Percentiles rank a stretch among this genome's conserved stretches.
These are phyloP conservation scores for Diachasmimorpha longicaudata DNA, from an alignment of 1,140 invertebrate species.

Conservation along the genomic window DNA sequence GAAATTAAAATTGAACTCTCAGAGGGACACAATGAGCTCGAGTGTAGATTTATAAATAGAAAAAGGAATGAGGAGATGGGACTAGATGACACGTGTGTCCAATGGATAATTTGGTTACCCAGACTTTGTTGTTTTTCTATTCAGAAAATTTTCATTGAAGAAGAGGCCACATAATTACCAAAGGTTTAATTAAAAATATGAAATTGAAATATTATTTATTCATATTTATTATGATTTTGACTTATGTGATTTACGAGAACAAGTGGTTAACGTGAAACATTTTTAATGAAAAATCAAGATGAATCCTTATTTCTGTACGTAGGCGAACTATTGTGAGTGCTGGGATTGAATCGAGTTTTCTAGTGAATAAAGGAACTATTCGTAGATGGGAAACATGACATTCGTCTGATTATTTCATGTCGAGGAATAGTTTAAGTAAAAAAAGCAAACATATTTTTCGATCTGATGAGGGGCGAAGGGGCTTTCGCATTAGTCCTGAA, in stretches of 20 bases:
- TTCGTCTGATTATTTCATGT: not conserved
- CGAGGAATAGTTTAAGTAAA: not conserved
- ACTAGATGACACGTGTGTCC: slow-evolving; percentile 16
- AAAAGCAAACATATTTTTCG: slow-evolving; percentile 12
- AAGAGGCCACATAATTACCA: slow-evolving; percentile 37
- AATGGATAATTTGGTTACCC: slow-evolving; percentile 30
- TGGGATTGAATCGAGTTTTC: slow-evolving; percentile 43
- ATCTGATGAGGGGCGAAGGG: not conserved
- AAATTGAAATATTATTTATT: slow-evolving; percentile 4
- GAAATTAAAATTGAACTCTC: not conserved
- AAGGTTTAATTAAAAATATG: not conserved
- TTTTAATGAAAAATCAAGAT: slow-evolving; percentile 18
- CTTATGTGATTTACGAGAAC: not conserved
- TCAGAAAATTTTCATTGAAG: slow-evolving; percentile 40
- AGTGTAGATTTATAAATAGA: slow-evolving; percentile 31
- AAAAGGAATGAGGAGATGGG: slow-evolving; percentile 23
- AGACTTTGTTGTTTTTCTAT: slow-evolving; percentile 31
- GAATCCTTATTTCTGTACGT: slow-evolving; percentile 11
- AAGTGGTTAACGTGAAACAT: slow-evolving; percentile 21
- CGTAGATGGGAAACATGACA: not conserved
- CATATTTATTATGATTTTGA: not conserved
- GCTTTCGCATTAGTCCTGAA: slow-evolving; percentile 16
- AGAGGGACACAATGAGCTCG: slow-evolving; percentile 19
- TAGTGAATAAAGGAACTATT: not conserved
- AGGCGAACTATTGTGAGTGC: slow-evolving; percentile 40